A percentile compares a stretch with the other conserved stretches of the same genome.
These are phyloP conservation scores for Oenanthe oenanthe DNA, from an alignment of 2,113 vertebrate species.

Conservation along the genomic window DNA sequence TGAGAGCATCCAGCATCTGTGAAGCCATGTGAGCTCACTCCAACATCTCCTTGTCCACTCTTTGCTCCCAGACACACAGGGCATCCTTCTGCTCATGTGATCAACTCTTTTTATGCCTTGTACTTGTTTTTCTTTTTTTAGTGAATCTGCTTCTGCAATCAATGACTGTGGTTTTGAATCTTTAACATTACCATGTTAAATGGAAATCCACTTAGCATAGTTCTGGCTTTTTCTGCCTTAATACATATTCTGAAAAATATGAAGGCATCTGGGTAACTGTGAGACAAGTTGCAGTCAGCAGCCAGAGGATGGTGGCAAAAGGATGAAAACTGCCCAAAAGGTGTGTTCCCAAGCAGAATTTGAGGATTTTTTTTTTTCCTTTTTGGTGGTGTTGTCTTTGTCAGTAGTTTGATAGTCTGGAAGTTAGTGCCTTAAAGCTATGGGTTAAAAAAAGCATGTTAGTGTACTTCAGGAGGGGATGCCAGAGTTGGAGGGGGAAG, in stretches of 20 bases:
- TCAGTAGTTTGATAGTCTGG: background rate
- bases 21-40: background rate
- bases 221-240: background rate
- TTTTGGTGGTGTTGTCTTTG: background rate
- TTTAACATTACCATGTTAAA: background rate
- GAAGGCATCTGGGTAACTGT: background rate
- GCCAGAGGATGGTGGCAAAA: background rate
- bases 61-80: background rate
- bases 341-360: background rate
- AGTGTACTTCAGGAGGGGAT: background rate
- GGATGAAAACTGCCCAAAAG: background rate
- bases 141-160: background rate
- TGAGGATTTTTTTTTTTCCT: background rate
- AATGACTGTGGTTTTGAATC: background rate
- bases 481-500: background rate
- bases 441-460: background rate
- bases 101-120: background rate
- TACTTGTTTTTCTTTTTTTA: background rate
- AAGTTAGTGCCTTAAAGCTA: background rate
- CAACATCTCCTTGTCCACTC: background rate
- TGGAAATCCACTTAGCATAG: background rate
- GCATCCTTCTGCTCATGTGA: background rate
- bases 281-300: background rate
- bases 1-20: background rate
- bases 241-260: background rate